Base-by-base conservation (phyloP, 2,888 invertebrate species). In the Coronaproctus castanopsis region DNA sequence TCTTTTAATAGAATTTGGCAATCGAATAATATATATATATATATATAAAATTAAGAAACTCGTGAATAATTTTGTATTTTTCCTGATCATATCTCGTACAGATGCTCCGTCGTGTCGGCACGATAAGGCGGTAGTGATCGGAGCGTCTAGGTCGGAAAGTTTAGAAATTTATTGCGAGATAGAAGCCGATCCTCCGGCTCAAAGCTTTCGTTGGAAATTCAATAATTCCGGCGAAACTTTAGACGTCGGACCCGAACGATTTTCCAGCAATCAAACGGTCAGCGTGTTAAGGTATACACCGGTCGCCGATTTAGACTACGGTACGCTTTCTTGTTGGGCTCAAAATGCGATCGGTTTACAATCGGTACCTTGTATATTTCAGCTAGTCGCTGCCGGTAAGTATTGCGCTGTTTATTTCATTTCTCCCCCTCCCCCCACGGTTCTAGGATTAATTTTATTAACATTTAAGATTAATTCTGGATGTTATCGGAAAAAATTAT, bases 141-240 rank as follows among this genome's bases (percentile, higher is more conserved):
- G 91, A 20, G 91, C 90, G 63, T 89, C 89, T 63, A 78, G 87
- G 60, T 86, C 86, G 64, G 91, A 91, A 75, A 82, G 83, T 59
- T 81, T 89, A 66, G 83, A 88, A 72, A 86, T 91, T 67, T 79
- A 82, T 62, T 92, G 91, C 74, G 87, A 86, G 74, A 85, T 91
- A 68, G 90, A 91, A 73, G 87, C 91, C 14, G 89, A 91, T 77
- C 91, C 91, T 23, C 87, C 88, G 57, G 89, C 87, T 60, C 84
- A 85, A 67, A 82, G 81, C 69, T 92, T 91, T 76, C 83, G 86
- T 67, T 91, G 91, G 91, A 89, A 90, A 76, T 90, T 91, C 76
- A 91, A 91, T 78, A 89, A 89, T 75, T 88, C 88, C 14, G 89
- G 90, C 2, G 89, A 89, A 74, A 87, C 87, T 55, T 74, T 87